Evolutionary conservation across 2,888 invertebrate genomes (phyloP).

Genomic region (Caenorhabditis panamensis): DNA sequence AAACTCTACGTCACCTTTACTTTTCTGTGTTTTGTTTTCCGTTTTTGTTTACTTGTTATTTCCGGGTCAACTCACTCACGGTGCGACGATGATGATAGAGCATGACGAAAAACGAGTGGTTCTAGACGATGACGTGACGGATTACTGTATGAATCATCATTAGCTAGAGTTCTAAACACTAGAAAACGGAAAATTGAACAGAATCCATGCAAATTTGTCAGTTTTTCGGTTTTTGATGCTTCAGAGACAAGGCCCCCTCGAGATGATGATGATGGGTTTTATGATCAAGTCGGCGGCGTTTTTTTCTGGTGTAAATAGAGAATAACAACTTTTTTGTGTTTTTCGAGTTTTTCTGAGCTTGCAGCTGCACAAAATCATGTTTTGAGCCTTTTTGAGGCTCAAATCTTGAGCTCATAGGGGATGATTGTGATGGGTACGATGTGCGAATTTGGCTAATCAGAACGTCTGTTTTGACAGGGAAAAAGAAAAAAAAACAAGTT

Average conservation of each 20-base stretch:
- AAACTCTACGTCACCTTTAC: slow-evolving; percentile 40
- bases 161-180: neutral
- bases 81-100: neutral
- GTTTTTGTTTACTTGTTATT: slow-evolving; percentile 17
- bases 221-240: neutral
- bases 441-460: neutral
- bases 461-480: too few relatives aligned
- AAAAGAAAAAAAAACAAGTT: too few relatives aligned
- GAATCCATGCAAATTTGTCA: neutral
- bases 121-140: neutral
- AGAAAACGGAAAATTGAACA: neutral
- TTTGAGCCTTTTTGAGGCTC: too few relatives aligned
- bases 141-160: slow-evolving; percentile 3
- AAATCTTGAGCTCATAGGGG: too few relatives aligned
- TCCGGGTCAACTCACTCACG: too few relatives aligned
- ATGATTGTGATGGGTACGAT: too few relatives aligned
- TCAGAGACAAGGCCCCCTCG: too few relatives aligned
- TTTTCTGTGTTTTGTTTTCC: slow-evolving; percentile 15
- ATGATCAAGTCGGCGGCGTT: neutral
- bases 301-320: neutral
- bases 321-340: neutral
- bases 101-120: neutral
- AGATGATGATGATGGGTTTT: neutral
- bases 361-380: neutral
- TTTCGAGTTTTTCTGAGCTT: neutral